Conservation (phyloP, 2,888 invertebrate genomes). For the Tryphoninae sp. region DNA sequence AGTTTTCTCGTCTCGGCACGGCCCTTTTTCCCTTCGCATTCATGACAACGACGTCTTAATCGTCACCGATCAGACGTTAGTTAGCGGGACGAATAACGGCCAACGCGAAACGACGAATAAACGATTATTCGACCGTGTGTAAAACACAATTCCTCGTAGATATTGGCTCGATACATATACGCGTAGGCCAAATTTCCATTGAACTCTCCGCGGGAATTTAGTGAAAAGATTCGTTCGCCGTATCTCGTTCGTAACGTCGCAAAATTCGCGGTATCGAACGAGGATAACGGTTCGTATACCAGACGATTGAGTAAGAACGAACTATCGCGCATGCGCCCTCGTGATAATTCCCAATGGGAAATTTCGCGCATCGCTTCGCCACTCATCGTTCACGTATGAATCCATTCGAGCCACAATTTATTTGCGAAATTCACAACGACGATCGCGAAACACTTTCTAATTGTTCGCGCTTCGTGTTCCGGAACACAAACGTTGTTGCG, state of each 20-base stretch:
- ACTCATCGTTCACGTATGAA: not conserved
- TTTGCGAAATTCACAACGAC: slow-evolving; percentile 77
- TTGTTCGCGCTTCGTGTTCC: slow-evolving; percentile 64
- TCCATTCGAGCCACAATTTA: slow-evolving; percentile 25
- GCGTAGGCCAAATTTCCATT: not conserved
- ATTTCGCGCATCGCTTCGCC: not conserved
- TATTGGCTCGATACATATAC: not conserved
- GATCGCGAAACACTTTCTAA: slow-evolving; percentile 76
- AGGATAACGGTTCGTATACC: too few relatives aligned
- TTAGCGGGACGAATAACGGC: too few relatives aligned
- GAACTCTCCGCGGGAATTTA: not conserved
- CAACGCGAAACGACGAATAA: too few relatives aligned
- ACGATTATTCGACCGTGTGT: too few relatives aligned
- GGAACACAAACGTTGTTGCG: not conserved
- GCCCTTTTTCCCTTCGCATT: too few relatives aligned
- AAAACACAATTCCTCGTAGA: not conserved
- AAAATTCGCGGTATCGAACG: slow-evolving; percentile 26
- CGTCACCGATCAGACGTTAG: too few relatives aligned
- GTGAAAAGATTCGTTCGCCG: not conserved
- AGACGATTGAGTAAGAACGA: too few relatives aligned
- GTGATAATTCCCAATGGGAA: too few relatives aligned
- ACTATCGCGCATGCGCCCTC: too few relatives aligned
- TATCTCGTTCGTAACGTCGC: not conserved
- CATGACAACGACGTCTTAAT: too few relatives aligned
- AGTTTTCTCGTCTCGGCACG: slow-evolving; percentile 27